Evolutionary conservation across 2,113 vertebrate genomes (phyloP).

Genomic region (Mobula hypostoma): DNA sequence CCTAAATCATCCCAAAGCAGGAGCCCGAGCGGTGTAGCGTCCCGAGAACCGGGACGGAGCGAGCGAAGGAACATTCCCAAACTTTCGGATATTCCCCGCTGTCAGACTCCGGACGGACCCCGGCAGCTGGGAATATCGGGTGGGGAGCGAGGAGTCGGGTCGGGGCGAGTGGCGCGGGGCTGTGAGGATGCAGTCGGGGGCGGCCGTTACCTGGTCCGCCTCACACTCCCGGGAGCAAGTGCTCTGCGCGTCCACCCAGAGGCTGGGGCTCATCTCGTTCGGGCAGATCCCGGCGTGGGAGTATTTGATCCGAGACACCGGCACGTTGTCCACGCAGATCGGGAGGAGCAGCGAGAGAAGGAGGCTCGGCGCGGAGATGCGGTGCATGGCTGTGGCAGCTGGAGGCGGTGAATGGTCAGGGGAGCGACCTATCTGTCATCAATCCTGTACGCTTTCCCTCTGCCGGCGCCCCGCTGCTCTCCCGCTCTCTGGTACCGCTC

Average conservation of each 20-base stretch:
- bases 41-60: too few relatives aligned
- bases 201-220: slow-evolving; percentile 77
- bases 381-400: too few relatives aligned
- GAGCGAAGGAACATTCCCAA: neutral
- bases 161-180: too few relatives aligned
- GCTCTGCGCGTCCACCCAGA: slow-evolving; percentile 98
- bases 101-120: neutral
- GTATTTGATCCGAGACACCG: slow-evolving; percentile 66
- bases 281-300: slow-evolving; percentile 91
- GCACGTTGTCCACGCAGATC: slow-evolving; percentile 51
- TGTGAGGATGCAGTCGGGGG: neutral
- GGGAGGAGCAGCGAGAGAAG: slow-evolving; percentile 55
- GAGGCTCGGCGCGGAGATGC: slow-evolving; percentile 62
- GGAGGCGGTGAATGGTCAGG: too few relatives aligned
- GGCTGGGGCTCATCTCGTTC: slow-evolving; percentile 97
- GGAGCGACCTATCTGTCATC: too few relatives aligned
- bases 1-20: too few relatives aligned
- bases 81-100: neutral
- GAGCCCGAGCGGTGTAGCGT: too few relatives aligned
- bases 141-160: too few relatives aligned
- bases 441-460: too few relatives aligned
- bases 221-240: slow-evolving; percentile 88
- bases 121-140: neutral
- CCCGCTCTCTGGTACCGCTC: neutral
- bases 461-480: neutral